Base-by-base conservation (phyloP, 2,888 invertebrate genomes). In the Ophion costatus region DNA sequence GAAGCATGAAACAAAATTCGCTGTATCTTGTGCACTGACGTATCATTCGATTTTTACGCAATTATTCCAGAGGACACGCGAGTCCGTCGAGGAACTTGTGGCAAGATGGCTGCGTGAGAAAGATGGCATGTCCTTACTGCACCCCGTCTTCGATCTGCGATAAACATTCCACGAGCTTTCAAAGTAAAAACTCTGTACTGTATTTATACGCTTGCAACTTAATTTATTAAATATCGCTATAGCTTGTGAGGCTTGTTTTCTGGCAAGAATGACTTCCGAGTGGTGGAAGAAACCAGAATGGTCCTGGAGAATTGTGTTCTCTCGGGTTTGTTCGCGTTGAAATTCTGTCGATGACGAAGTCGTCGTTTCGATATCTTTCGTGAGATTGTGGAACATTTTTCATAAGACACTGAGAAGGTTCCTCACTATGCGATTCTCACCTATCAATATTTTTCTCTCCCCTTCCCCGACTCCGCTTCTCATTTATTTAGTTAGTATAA, bases 121-220 rank as follows among this genome's bases (percentile, higher is more conserved):
- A 79, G 87, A 90, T n/a, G 88, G 90, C 57, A 87, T 89, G 80
- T 90, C 89, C 1, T 59, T 90, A 20, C 88, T 92, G 67, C 86
- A 90, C 73, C 89, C 89, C 1, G 77, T 92, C 71, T 82, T 89
- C 64, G 81, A 88, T 14, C 71, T 89, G 10, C 56, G 70, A 56
- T 63, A n/a, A 70, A 22, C n/a, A 38, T n/a, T 29, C 56, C 3
- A 22, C 17, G 57, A 20, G 33, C 20, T 5, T 24, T 67, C 14
- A 20, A 38, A 67, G 5, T 9, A 6, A 33, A 45, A 24, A 20
- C 17, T 63, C 45, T 20, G 6, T 29, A n/a, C 11, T 66, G 29
- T 20, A n/a, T n/a, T 59, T 61, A 6, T 57, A 14, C 11, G 20
- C 45, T 42, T 51, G 4, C 61, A 17, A 71, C 64, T 38, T 74